Evolutionary conservation across 2,797 vertebrate species (phyloP).

Genomic region (Aeoliscus strigatus): DNA sequence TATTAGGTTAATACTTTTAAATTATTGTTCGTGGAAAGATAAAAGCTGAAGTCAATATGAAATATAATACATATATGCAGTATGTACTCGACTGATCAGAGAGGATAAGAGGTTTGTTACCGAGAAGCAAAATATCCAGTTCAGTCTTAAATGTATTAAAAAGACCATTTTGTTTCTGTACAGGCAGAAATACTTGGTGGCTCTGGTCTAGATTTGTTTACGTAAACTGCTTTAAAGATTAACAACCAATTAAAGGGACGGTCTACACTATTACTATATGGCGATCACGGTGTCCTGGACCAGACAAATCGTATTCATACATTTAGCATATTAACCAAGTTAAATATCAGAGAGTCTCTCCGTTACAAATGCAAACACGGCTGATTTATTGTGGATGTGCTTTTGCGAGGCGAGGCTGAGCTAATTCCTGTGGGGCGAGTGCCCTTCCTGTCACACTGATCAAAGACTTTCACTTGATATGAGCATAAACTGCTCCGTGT

Average conservation of each 20-base stretch:
- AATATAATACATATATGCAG: background rate
- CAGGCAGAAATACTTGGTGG: slow-evolving; percentile 15
- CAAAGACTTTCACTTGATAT: slow-evolving; percentile 69
- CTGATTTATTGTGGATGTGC: slow-evolving; percentile 66
- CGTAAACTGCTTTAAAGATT: slow-evolving; percentile 53
- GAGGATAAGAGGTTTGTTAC: background rate
- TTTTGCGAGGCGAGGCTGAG: slow-evolving; percentile 64
- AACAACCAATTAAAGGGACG: slow-evolving; percentile 56
- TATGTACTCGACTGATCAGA: too few species aligned
- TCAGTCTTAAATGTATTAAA: slow-evolving; percentile 1
- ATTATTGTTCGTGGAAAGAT: background rate
- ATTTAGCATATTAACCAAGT: slow-evolving; percentile 71
- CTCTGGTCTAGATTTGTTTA: slow-evolving; percentile 37
- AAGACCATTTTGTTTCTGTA: slow-evolving; percentile 6
- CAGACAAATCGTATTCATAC: slow-evolving; percentile 67
- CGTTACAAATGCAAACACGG: slow-evolving; percentile 45
- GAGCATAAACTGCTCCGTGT: slow-evolving; percentile 69
- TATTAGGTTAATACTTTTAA: background rate
- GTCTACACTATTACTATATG: slow-evolving; percentile 50
- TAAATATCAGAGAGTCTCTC: slow-evolving; percentile 59
- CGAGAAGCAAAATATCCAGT: slow-evolving; percentile 2
- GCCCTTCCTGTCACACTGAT: slow-evolving; percentile 72
- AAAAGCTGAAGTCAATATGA: background rate
- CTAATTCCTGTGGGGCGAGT: slow-evolving; percentile 67
- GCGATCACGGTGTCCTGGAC: slow-evolving; percentile 57